Base-by-base conservation (phyloP, 1,140 invertebrate genomes). In the Delia radicum region DNA sequence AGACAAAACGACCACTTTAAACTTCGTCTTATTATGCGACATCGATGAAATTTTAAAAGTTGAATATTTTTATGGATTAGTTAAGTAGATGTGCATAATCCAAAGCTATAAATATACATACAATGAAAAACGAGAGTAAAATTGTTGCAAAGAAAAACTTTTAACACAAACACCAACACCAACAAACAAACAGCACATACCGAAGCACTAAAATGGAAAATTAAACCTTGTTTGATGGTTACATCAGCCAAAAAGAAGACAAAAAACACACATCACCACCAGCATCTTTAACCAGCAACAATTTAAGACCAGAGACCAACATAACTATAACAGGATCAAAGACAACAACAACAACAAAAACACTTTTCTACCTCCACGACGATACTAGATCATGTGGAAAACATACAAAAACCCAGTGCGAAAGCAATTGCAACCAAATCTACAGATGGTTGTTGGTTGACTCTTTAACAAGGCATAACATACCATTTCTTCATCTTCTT, bases 121-220 rank as follows among this genome's bases (percentile, higher is more conserved):
- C 62, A 65, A 65, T 65, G 62, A 65, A 65, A 65, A 65, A 65
- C 26, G 26, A 65, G 62, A 65, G 62, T 65, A 24, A 65, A 65
- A 65, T 65, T 27, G 27, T 48, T 15, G 12, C 42, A 63, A 63
- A 27, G 7, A 63, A 63, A 63, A 13, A 27, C 26, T 3, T 29
- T 0, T 29, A 15, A 27, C 55, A 21, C 55, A 27, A 26, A 1
- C 28, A 27, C 62, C n/a, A 69, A 69, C 63, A n/a, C 26, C n/a
- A n/a, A n/a, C n/a, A n/a, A n/a, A n/a, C n/a, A n/a, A n/a, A n/a
- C n/a, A n/a, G n/a, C n/a, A n/a, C n/a, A n/a, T n/a, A n/a, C n/a
- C n/a, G n/a, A n/a, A n/a, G 81, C 81, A 80, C 81, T 83, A 82
- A 83, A 83, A 83, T 83, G 82, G 82, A 83, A 83, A 83, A 83